Percentiles rank a stretch among this genome's conserved stretches.
phyloP scores from a whole-genome alignment of 2,113 vertebrate genomes.

The Crotalus horridus region DNA sequence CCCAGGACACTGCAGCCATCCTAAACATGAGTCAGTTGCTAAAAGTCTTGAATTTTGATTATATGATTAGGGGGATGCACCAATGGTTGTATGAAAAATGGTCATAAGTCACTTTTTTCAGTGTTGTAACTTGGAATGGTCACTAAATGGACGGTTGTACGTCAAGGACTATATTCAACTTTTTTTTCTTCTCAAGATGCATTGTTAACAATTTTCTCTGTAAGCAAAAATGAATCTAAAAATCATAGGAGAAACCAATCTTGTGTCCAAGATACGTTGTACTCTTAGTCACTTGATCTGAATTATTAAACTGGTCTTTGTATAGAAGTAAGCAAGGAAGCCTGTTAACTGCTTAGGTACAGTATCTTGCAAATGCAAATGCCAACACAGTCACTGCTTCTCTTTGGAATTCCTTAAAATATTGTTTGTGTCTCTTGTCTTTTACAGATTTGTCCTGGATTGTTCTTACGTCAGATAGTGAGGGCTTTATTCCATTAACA shows the following conservation, averaged over 20 bases:
- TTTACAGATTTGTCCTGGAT: constrained; percentile 85
- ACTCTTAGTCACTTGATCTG: no score
- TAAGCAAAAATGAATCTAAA: neutral
- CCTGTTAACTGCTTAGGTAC: neutral
- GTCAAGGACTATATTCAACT: neutral
- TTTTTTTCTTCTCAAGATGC: rapidly evolving
- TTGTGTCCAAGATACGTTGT: neutral
- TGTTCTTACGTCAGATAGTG: constrained; percentile 80
- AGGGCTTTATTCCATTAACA: constrained; percentile 86
- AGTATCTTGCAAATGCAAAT: neutral
- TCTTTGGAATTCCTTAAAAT: neutral
- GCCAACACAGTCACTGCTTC: neutral
- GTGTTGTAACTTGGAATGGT: neutral
- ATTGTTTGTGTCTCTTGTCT: neutral
- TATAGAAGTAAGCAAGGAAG: neutral
- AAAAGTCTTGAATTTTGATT: neutral
- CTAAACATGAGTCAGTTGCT: neutral
- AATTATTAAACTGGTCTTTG: neutral
- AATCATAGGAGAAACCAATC: neutral
- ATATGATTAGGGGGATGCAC: neutral
- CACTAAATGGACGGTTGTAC: neutral
- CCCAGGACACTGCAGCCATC: neutral
- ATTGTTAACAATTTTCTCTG: neutral
- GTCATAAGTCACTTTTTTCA: neutral
- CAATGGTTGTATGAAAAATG: neutral